Evolutionary conservation across 2,797 vertebrate species (phyloP), one percentile per base, ranked within the genome.

Genomic region (Dicrostonyx torquatus): DNA sequence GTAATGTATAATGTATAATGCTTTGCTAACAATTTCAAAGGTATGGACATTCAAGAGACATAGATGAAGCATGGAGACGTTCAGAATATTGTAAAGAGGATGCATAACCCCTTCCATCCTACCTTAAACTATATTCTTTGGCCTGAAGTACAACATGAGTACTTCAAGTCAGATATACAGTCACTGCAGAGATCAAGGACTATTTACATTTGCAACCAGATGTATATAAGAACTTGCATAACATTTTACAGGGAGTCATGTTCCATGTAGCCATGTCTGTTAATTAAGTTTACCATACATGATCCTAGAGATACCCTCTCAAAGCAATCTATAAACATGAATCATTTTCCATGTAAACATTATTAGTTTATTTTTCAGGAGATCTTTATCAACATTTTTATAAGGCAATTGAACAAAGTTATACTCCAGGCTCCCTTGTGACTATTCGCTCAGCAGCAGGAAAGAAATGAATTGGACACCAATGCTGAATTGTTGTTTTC

Each of bases 231-330:
- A 89, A 26, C n/a, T 77, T 83, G 84, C 20, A 79, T 79, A 80
- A 58, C 11, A 90, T 85, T 95, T 90, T 95, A 70, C 18, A 95
- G 75, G 40, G 40, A 89, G 26, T 11, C 77, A n/a, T 43, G 37
- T 22, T 60, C 18, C 80, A 93, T 82, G 87, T 89, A 95, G 72
- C 31, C 60, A 82, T 34, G 40, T 68, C 72, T 2, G 6, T 58
- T 34, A 68, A 75, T 73, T 78, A 31, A 83, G 18, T 93, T 96
- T 91, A 90, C 66, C 77, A 91, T 68, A 88, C 93, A 43, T 48
- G 37, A 94, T 87, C 37, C 53, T 90, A 87, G 92, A 90, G 31
- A 84, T 2, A 73, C 43, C 31, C 29, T 91, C 37, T 50, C 50
- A 91, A 93, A 94, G 82, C 37, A 37, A 86, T 72, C 55, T 40